Base-by-base conservation (phyloP, 2,888 invertebrate species). In the Galerucella nymphaeae region DNA sequence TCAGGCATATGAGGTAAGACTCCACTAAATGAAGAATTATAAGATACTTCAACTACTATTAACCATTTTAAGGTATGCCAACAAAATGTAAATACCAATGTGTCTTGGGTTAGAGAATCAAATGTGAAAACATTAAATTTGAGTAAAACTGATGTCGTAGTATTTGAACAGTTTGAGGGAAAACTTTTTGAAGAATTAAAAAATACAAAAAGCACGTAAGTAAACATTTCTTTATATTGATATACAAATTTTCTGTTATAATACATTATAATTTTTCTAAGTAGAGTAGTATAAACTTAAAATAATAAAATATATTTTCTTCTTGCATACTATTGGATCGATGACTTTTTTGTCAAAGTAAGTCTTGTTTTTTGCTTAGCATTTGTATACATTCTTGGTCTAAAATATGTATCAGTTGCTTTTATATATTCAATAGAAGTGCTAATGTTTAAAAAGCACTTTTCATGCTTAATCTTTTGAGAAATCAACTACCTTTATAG, bases 141-240 rank as follows among this genome's bases (percentile, higher is more conserved):
- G 57, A 89, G 88, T 10, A 91, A 91, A 78, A 91, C 90, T 77
- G 93, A 94, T 87, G 92, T 95, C 1, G 93, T 95, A 83, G 91
- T 97, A 0, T 88, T 96, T 82, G 91, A 94, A 71, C 88, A 91
- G 59, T 97, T 97, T 87, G 89, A 90, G 77, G 96, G 96, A 13
- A 87, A 89, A 5, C 86, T 90, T 0, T 97, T 93, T 86, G 88
- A 92, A 0, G 90, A 90, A 79, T 83, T 94, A 8, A 89, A 88
- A 77, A 84, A 85, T 61, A 91, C 90, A 1, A 93, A 92, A 81
- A 91, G 93, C 81, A 87, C 93, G 91, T 94, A 89, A 90, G 93
- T 91, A 82, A 0, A 53, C 18, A n/a, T 2, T 50, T 16, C 23
- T 23, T 23, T 23, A 23, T 23, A 23, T n/a, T 4, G 30, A 30